Conservation (phyloP, 2,113 vertebrate genomes). For the Prolemur simus region DNA sequence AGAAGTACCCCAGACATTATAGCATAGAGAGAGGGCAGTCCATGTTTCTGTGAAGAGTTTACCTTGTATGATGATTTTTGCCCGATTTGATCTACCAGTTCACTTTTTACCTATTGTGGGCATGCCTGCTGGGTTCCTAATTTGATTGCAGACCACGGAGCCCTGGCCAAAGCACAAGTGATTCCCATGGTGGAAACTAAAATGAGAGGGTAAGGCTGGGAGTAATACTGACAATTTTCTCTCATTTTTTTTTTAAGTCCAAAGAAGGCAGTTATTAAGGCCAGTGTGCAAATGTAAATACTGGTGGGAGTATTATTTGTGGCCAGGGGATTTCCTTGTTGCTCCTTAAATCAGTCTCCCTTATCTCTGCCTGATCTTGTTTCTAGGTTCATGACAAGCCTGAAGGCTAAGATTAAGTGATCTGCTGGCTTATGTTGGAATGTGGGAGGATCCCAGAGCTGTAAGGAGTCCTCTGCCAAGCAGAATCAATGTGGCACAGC, state of each 20-base stretch:
- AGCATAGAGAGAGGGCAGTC: background rate
- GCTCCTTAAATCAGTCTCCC: background rate
- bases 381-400: background rate
- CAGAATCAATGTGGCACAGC: background rate
- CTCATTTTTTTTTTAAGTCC: background rate
- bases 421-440: background rate
- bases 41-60: background rate
- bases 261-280: background rate
- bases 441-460: background rate
- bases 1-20: no score
- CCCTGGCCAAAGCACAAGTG: background rate
- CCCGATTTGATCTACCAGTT: background rate
- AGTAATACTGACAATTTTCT: background rate
- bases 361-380: background rate
- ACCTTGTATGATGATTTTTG: background rate
- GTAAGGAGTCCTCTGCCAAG: background rate
- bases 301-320: background rate
- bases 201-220: background rate
- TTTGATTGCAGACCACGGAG: background rate
- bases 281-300: background rate
- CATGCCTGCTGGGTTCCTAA: background rate
- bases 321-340: background rate
- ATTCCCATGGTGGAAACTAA: background rate
- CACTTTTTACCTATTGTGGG: background rate
- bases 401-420: background rate